phyloP scores from a whole-genome alignment of 2,113 vertebrate genomes.

The Morone chrysops region DNA sequence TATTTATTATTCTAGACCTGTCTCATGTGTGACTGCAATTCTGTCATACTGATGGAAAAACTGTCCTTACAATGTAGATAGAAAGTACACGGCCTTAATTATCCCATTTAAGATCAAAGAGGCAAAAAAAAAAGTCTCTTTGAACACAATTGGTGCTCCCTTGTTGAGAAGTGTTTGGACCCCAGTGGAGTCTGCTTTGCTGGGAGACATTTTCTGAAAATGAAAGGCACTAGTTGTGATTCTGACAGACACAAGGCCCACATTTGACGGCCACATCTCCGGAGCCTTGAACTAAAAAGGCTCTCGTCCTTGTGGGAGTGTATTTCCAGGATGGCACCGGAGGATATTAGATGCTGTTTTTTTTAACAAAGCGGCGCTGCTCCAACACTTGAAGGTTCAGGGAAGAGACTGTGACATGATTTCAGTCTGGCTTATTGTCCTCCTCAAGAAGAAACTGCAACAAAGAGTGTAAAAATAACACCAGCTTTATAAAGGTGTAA shows the following conservation, averaged over 20 bases:
- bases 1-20: neutral
- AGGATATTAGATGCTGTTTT: conserved; percentile 36
- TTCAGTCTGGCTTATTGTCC: conserved; percentile 10
- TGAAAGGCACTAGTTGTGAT: conserved; percentile 40
- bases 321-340: conserved; percentile 54
- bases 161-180: neutral
- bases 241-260: conserved; percentile 46
- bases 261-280: conserved; percentile 55
- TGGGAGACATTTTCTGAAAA: conserved; percentile 52
- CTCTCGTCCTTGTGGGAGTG: conserved; percentile 42
- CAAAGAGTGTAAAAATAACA: conserved; percentile 41
- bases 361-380: conserved; percentile 9
- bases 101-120: conserved; percentile 37
- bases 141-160: neutral
- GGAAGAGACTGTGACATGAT: conserved; percentile 12
- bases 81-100: neutral
- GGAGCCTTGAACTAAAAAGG: conserved; percentile 69
- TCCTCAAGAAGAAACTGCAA: neutral
- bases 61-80: neutral
- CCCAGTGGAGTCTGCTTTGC: neutral
- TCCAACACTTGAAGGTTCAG: conserved; percentile 14
- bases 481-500: neutral
- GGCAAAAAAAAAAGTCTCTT: neutral
- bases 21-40: neutral
- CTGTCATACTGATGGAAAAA: neutral